These are phyloP conservation scores for Holothuria glaberrima DNA, from an alignment of 35 echinoderm and acorn worm genomes.

Conservation along the genomic window DNA sequence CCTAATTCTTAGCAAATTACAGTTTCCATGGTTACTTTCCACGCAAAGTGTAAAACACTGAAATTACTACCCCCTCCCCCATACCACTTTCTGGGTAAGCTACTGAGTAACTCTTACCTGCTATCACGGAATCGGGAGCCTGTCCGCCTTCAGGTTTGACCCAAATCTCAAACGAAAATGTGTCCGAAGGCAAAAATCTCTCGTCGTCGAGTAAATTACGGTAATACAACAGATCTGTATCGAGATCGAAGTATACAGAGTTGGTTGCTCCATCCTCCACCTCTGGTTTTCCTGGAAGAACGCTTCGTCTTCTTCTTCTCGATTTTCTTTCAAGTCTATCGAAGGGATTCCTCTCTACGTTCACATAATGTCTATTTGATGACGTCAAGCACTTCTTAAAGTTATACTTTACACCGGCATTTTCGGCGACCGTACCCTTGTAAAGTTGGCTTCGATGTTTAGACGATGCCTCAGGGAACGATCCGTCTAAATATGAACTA, in stretches of 20 bases:
- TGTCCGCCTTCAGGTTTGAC: slow-evolving; percentile 52
- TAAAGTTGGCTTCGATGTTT: too few species aligned
- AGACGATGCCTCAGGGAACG: too few species aligned
- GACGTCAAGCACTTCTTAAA: slow-evolving; percentile 21
- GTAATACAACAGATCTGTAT: slow-evolving; percentile 16
- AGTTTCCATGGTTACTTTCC: too few species aligned
- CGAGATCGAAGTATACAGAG: slow-evolving; percentile 7
- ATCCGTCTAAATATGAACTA: too few species aligned
- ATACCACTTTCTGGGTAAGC: too few species aligned
- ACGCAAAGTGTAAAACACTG: too few species aligned
- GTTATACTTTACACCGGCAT: not conserved
- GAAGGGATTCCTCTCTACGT: not conserved
- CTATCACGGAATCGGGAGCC: slow-evolving; percentile 23
- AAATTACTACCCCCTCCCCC: too few species aligned
- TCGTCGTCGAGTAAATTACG: not conserved
- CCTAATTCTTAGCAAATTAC: too few species aligned
- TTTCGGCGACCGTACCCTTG: not conserved
- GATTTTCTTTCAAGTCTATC: not conserved
- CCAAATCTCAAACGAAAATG: slow-evolving; percentile 41
- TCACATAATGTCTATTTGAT: not conserved
- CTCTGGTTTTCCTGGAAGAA: too few species aligned
- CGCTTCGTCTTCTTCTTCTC: not conserved
- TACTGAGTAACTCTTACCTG: slow-evolving; percentile 10
- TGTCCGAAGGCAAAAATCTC: not conserved
- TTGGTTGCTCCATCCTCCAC: not conserved